Conservation (phyloP, 2,888 invertebrate species). For the Labia minor region DNA sequence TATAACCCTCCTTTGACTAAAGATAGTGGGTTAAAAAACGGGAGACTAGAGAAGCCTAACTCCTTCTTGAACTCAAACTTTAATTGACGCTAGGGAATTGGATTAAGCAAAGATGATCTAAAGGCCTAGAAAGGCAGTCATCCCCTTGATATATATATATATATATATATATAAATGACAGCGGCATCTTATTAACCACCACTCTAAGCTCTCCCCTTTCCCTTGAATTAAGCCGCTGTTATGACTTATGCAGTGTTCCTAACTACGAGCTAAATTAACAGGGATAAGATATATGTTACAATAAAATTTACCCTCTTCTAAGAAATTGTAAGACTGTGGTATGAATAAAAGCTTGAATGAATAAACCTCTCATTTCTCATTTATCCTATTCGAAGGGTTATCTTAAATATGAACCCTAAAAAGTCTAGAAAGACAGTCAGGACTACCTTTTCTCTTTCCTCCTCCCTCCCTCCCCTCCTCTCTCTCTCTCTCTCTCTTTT, state of each 20-base stretch:
- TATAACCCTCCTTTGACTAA: background rate
- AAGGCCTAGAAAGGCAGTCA: slow-evolving; percentile 2
- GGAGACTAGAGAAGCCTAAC: no score
- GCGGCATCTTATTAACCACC: slow-evolving; percentile 1
- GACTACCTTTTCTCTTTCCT: background rate
- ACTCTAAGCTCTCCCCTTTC: background rate
- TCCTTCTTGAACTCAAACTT: background rate
- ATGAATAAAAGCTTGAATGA: background rate
- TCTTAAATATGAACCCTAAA: background rate
- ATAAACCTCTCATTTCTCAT: background rate
- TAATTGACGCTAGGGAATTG: slow-evolving; percentile 1
- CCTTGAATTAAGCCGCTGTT: background rate
- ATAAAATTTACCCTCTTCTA: background rate
- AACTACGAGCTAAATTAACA: slow-evolving; percentile 7
- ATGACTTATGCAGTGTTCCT: slow-evolving; percentile 4
- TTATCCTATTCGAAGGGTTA: background rate
- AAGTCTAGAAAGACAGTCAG: no score
- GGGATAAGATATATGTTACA: slow-evolving; percentile 5
- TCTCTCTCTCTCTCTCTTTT: no score
- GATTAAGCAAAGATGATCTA: slow-evolving; percentile 7
- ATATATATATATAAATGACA: background rate
- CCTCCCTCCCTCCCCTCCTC: background rate
- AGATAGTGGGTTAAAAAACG: background rate
- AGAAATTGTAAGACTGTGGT: background rate
- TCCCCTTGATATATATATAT: background rate